These are phyloP conservation scores for Chaetops frenatus DNA, from an alignment of 2,113 vertebrate species.

Conservation along the genomic window DNA sequence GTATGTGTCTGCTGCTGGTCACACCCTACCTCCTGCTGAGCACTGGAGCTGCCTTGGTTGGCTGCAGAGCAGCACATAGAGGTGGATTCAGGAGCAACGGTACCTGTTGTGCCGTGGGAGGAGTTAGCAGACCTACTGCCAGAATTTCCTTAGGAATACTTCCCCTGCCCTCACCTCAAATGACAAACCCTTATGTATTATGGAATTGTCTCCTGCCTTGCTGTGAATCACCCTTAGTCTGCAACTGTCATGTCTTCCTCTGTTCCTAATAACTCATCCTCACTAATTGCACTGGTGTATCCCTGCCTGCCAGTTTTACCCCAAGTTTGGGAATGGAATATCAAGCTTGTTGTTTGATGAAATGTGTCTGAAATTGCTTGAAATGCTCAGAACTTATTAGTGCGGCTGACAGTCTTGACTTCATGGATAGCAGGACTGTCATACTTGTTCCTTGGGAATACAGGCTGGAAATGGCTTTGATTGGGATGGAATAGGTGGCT, in stretches of 20 bases:
- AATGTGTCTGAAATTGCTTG: neutral
- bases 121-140: neutral
- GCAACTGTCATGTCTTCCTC: neutral
- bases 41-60: neutral
- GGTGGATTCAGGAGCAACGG: neutral
- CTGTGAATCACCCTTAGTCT: neutral
- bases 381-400: neutral
- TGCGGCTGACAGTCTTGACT: neutral
- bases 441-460: neutral
- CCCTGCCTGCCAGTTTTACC: neutral
- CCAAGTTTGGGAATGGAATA: neutral
- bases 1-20: neutral
- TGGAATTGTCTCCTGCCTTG: neutral
- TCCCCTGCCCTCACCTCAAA: neutral
- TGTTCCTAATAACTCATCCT: neutral
- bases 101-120: neutral
- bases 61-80: rapidly evolving
- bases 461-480: neutral
- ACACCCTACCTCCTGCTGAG: neutral
- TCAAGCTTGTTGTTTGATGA: neutral
- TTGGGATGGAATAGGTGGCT: neutral
- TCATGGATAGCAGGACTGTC: too few species aligned
- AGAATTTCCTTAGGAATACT: neutral
- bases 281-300: neutral
- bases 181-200: neutral